Evolutionary conservation across 2,113 vertebrate genomes (phyloP).

Genomic region (Uria aalge): DNA sequence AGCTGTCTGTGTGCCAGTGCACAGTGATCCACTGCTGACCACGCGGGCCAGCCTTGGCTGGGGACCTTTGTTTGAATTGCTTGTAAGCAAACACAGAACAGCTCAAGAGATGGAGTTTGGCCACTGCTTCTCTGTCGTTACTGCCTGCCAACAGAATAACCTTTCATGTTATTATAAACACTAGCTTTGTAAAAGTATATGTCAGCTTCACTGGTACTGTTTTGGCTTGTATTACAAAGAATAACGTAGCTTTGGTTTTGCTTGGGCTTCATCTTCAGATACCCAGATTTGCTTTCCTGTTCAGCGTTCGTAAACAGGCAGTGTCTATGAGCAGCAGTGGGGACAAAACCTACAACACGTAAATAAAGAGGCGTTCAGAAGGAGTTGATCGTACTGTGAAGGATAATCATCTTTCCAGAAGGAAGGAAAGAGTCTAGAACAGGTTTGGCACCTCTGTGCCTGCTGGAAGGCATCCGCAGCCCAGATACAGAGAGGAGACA

Average conservation of each 20-base stretch:
- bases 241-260: background rate
- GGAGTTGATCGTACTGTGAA: background rate
- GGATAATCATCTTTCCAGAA: background rate
- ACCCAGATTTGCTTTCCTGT: background rate
- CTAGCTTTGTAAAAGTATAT: background rate
- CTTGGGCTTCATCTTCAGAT: background rate
- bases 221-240: background rate
- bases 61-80: background rate
- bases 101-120: background rate
- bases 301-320: background rate
- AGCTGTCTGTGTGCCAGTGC: background rate
- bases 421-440: background rate
- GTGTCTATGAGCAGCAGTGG: background rate
- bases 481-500: background rate
- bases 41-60: accelerated
- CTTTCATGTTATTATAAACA: background rate
- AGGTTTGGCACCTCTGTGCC: background rate
- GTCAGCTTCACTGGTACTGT: background rate
- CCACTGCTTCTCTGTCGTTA: background rate
- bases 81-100: background rate
- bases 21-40: background rate
- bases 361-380: background rate
- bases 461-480: background rate
- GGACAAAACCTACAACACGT: background rate
- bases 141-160: background rate